Percentiles rank a stretch among this genome's conserved stretches.
phyloP scores from a whole-genome alignment of 2,113 vertebrate genomes.

The Arothron firmamentum region DNA sequence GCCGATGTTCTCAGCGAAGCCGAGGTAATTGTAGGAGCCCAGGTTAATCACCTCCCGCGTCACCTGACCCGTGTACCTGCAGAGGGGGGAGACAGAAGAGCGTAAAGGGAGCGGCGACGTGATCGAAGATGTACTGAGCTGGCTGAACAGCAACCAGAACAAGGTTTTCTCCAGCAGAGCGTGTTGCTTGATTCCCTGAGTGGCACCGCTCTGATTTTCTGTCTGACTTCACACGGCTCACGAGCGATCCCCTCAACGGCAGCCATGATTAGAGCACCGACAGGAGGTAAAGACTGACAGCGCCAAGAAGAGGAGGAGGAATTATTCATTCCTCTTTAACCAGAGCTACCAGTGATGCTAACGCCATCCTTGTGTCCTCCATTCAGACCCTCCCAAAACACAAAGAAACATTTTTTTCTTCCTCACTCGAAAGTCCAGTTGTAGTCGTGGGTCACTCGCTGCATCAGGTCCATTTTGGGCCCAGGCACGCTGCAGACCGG shows the following conservation, averaged over 20 bases:
- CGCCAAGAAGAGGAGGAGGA: too few relatives aligned
- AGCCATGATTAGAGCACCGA: too few relatives aligned
- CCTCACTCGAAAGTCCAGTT: conserved; percentile 96
- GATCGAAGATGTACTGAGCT: too few relatives aligned
- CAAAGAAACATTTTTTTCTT: not conserved
- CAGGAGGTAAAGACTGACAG: too few relatives aligned
- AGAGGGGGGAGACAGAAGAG: not conserved
- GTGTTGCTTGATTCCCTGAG: too few relatives aligned
- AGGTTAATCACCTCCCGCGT: conserved; percentile 89
- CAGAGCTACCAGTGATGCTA: not conserved
- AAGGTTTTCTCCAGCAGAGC: too few relatives aligned
- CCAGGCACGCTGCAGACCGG: conserved; percentile 89
- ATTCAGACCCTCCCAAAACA: not conserved
- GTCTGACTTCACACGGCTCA: too few relatives aligned
- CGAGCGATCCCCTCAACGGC: too few relatives aligned
- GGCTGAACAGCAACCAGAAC: too few relatives aligned
- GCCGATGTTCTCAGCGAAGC: conserved; percentile 86
- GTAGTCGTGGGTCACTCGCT: conserved; percentile 83
- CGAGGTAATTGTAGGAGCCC: conserved; percentile 98
- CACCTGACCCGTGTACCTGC: conserved; percentile 84
- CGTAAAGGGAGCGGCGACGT: not conserved
- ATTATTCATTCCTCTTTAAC: not conserved
- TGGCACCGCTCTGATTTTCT: too few relatives aligned
- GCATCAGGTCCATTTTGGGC: conserved; percentile 86
- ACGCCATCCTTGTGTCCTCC: too few relatives aligned